Evolutionary conservation across 1,140 invertebrate species (phyloP).

Genomic region (Platorchestia sp.): DNA sequence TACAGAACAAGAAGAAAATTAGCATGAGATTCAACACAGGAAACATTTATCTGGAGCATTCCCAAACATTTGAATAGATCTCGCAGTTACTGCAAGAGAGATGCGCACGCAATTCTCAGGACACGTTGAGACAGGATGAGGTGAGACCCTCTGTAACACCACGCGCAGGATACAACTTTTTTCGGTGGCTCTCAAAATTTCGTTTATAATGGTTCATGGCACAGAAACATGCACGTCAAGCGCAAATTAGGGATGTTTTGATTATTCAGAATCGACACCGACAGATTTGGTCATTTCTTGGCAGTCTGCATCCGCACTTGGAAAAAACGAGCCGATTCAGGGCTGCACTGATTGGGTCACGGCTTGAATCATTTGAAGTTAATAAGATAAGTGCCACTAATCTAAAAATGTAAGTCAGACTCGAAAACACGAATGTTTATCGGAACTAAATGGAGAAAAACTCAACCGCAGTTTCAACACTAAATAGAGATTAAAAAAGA

Average conservation of each 20-base stretch:
- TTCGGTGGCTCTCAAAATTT: not conserved
- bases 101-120: not conserved
- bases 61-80: conserved; percentile 8
- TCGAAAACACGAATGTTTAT: not conserved
- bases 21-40: not conserved
- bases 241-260: not conserved
- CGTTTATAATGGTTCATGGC: not conserved
- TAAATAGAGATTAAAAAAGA: not conserved
- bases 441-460: not conserved
- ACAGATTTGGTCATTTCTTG: not conserved
- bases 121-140: not conserved
- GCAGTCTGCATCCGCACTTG: too few species aligned
- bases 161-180: not conserved
- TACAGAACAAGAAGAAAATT: not conserved
- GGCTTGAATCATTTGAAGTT: not conserved
- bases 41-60: conserved; percentile 6
- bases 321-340: not conserved
- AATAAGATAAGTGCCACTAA: not conserved
- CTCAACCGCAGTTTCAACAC: not conserved
- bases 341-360: not conserved
- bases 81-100: not conserved
- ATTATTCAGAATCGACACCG: not conserved
- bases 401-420: not conserved
- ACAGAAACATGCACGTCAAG: not conserved
- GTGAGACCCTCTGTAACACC: not conserved